Percentiles rank a stretch among this genome's conserved stretches.
These are phyloP conservation scores for Cotesia congregata DNA, from an alignment of 2,888 invertebrate genomes.

Conservation along the genomic window DNA sequence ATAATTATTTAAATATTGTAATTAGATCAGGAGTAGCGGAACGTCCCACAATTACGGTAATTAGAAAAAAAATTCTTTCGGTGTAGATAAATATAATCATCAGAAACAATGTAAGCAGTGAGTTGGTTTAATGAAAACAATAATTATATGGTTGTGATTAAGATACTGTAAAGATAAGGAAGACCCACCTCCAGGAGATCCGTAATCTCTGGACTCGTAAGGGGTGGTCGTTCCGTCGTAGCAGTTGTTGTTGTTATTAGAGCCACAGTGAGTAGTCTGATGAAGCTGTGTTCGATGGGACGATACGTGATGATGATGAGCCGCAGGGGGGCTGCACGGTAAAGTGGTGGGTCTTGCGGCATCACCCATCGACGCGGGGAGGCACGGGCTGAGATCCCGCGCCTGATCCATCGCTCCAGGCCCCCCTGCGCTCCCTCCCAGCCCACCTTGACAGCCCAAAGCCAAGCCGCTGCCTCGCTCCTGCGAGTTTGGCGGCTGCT, in stretches of 20 bases:
- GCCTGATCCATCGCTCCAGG: constrained; percentile 77
- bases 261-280: constrained; percentile 67
- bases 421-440: constrained; percentile 75
- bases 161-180: constrained; percentile 22
- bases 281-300: constrained; percentile 63
- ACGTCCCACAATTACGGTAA: no score
- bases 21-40: no score
- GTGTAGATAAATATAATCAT: no score
- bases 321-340: constrained; percentile 73
- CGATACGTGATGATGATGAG: constrained; percentile 54
- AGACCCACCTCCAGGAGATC: constrained; percentile 65
- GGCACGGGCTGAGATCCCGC: constrained; percentile 81
- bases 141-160: not conserved
- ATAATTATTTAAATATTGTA: no score
- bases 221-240: constrained; percentile 71
- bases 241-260: constrained; percentile 73
- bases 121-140: constrained; percentile 9
- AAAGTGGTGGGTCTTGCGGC: constrained; percentile 73
- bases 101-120: no score
- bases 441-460: constrained; percentile 68
- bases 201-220: constrained; percentile 69
- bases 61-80: no score
- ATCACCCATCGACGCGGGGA: constrained; percentile 78
- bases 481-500: constrained; percentile 76
- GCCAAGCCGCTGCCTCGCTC: constrained; percentile 69